Evolutionary conservation across 2,113 vertebrate species (phyloP).

Genomic region (Forbesichthys papilliferus): DNA sequence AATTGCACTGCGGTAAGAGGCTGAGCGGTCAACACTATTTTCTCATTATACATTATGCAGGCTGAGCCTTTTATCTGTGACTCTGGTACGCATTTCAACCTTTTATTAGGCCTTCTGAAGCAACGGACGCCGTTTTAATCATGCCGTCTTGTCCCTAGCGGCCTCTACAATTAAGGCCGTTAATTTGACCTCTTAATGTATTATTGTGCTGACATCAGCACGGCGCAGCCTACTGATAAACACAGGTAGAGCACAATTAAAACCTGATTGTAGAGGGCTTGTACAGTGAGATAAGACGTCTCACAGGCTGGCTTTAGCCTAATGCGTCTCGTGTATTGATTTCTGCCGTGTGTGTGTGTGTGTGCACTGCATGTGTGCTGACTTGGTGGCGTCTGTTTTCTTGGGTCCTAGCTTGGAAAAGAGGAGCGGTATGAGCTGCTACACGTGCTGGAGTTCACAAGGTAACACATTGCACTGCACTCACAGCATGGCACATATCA

Average conservation of each 20-base stretch:
- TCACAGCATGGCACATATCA: neutral
- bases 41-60: constrained; percentile 12
- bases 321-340: neutral
- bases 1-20: constrained; percentile 29
- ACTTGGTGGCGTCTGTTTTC: constrained; percentile 11
- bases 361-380: constrained; percentile 10
- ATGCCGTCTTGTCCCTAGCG: constrained; percentile 35
- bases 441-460: constrained; percentile 96
- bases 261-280: constrained; percentile 40
- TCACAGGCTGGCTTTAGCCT: constrained; percentile 13
- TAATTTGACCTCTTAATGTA: constrained; percentile 62
- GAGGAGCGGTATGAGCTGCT: constrained; percentile 94
- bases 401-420: constrained; percentile 78
- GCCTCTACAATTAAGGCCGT: constrained; percentile 51
- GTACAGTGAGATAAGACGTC: constrained; percentile 34
- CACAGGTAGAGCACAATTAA: constrained; percentile 52
- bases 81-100: constrained; percentile 41
- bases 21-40: constrained; percentile 28
- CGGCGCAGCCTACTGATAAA: constrained; percentile 47
- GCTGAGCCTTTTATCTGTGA: neutral
- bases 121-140: constrained; percentile 55
- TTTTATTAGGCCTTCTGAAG: constrained; percentile 52
- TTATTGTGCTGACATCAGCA: constrained; percentile 49
- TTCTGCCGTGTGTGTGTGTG: neutral
- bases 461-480: constrained; percentile 53